Percentiles rank a stretch among this genome's conserved stretches.
Evolutionary conservation across 2,888 invertebrate genomes (phyloP).

Genomic region (Ophion ellenae): DNA sequence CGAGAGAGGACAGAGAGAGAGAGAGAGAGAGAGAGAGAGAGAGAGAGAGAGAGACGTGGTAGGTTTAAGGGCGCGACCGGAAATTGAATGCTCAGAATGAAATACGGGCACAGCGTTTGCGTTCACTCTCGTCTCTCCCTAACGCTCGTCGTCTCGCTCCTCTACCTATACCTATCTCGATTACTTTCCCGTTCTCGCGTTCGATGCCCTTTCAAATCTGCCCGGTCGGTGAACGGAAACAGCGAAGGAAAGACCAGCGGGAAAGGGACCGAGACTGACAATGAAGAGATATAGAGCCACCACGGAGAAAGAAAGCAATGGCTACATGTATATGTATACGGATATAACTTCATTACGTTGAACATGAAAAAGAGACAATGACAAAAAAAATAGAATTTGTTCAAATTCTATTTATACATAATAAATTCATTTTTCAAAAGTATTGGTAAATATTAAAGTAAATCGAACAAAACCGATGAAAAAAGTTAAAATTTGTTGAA

Average conservation of each 20-base stretch:
- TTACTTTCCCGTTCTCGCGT: constrained; percentile 47
- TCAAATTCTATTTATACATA: too few relatives aligned
- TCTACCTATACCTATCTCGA: constrained; percentile 14
- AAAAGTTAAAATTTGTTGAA: too few relatives aligned
- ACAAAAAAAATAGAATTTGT: too few relatives aligned
- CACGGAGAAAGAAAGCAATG: neutral
- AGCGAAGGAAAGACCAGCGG: constrained; percentile 49
- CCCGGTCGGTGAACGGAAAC: constrained; percentile 55
- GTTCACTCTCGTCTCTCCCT: constrained; percentile 33
- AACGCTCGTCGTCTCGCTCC: constrained; percentile 41
- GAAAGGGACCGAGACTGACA: constrained; percentile 14
- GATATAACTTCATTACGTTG: too few relatives aligned
- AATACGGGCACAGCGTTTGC: constrained; percentile 70
- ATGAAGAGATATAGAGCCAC: too few relatives aligned
- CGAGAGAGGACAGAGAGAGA: constrained; percentile 48
- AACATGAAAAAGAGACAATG: too few relatives aligned
- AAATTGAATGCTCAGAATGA: constrained; percentile 79
- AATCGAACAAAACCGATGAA: too few relatives aligned
- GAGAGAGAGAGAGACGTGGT: constrained; percentile 33
- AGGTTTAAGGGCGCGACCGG: constrained; percentile 70
- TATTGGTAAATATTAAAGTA: too few relatives aligned
- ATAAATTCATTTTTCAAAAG: too few relatives aligned
- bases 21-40: neutral
- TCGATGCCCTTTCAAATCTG: constrained; percentile 69
- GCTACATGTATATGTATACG: too few relatives aligned